Evolutionary conservation across 2,888 invertebrate genomes (phyloP).

Genomic region (Luperina testacea): DNA sequence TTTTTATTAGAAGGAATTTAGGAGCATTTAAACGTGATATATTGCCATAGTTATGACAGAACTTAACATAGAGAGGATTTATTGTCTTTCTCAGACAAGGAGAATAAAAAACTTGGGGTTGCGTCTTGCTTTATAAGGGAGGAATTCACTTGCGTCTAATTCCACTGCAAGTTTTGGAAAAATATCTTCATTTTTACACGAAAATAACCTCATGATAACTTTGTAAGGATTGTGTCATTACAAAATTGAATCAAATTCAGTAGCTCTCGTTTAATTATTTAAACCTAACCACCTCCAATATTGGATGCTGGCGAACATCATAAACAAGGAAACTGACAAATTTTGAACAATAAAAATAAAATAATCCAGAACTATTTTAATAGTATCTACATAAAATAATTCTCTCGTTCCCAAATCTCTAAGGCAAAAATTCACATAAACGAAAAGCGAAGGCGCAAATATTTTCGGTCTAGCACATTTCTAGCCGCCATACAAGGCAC

Average conservation of each 20-base stretch:
- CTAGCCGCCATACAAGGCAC: slow-evolving; percentile 44
- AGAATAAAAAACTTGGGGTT: slow-evolving; percentile 25
- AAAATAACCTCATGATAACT: background rate
- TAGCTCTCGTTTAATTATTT: background rate
- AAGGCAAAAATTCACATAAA: slow-evolving; percentile 9
- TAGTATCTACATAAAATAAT: background rate
- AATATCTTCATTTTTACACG: background rate
- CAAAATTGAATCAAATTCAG: background rate
- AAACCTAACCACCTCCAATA: background rate
- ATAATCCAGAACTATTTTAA: background rate
- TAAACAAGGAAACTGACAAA: background rate
- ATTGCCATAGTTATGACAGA: slow-evolving; percentile 52
- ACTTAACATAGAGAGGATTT: slow-evolving; percentile 30
- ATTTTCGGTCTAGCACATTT: slow-evolving; percentile 47
- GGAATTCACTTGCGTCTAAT: background rate
- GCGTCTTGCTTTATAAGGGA: slow-evolving; percentile 15
- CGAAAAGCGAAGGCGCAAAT: slow-evolving; percentile 10
- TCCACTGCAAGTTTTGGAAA: background rate
- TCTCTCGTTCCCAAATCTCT: background rate
- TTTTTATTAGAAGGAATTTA: slow-evolving; percentile 47
- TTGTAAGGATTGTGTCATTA: background rate
- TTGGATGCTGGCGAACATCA: background rate
- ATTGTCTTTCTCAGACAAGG: slow-evolving; percentile 28
- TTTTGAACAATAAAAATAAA: background rate
- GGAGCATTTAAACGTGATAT: slow-evolving; percentile 53